These are phyloP conservation scores for Panopea generosa DNA, from an alignment of 2,888 invertebrate species.

Conservation along the genomic window DNA sequence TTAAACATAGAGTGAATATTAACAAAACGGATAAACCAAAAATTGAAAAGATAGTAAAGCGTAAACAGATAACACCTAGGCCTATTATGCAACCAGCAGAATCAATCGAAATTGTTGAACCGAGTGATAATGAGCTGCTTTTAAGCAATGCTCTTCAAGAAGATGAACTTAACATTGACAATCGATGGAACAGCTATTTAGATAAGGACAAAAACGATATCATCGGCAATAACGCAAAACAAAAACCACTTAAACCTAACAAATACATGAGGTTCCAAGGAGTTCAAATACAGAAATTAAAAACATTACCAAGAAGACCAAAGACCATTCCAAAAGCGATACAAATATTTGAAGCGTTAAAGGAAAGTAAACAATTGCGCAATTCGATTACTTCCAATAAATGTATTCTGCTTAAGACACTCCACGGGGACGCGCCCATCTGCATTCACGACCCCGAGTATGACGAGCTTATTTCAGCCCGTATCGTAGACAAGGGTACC, in stretches of 20 bases:
- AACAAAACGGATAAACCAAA: no score
- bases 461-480: conserved; percentile 66
- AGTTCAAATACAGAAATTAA: no score
- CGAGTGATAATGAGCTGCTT: conserved; percentile 35
- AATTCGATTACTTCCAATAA: conserved; percentile 32
- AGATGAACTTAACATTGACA: conserved; percentile 35
- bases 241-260: no score
- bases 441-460: conserved; percentile 64
- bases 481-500: conserved; percentile 54
- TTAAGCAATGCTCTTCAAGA: conserved; percentile 32
- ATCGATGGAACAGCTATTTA: conserved; percentile 31
- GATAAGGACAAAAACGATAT: conserved; percentile 20
- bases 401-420: conserved; percentile 55
- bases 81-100: no score
- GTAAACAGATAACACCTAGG: no score
- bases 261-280: conserved; percentile 3
- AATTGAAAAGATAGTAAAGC: no score
- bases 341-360: conserved; percentile 38
- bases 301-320: no score
- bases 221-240: neutral
- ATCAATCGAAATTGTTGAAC: neutral
- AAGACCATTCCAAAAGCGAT: conserved; percentile 27
- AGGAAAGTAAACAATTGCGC: conserved; percentile 23
- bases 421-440: conserved; percentile 59
- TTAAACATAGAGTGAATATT: no score